Evolutionary conservation across 2,113 vertebrate species (phyloP).

Genomic region (Tautogolabrus adspersus): DNA sequence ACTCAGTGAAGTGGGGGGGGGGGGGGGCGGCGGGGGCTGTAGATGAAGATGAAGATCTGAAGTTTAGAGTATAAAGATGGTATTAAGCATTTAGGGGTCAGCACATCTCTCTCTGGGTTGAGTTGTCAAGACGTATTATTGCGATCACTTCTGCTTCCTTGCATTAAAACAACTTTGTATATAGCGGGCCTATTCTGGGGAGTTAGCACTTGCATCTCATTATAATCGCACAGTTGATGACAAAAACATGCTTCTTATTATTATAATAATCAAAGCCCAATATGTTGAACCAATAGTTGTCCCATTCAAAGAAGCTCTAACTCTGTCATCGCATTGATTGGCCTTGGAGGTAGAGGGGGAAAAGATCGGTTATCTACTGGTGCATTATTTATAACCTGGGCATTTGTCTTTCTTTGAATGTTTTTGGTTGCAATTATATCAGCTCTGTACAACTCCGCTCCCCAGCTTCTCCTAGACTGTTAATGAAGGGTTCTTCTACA

Average conservation of each 20-base stretch:
- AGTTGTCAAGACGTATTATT: conserved; percentile 24
- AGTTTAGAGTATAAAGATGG: conserved; percentile 26
- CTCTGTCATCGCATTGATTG: conserved; percentile 22
- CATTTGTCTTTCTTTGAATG: conserved; percentile 67
- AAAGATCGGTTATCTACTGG: conserved; percentile 40
- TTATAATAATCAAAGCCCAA: conserved; percentile 40
- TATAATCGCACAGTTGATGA: conserved; percentile 38
- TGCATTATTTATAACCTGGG: conserved; percentile 79
- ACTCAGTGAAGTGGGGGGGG: conserved; percentile 9
- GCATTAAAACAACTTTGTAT: conserved; percentile 53
- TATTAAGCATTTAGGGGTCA: conserved; percentile 33
- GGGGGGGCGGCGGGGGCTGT: too few species aligned
- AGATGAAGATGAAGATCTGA: conserved; percentile 6
- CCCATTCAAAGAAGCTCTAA: conserved; percentile 62
- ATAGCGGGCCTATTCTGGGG: conserved; percentile 54
- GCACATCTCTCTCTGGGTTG: conserved; percentile 19
- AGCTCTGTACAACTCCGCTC: conserved; percentile 37
- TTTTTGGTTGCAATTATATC: conserved; percentile 48
- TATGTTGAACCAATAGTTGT: conserved; percentile 29
- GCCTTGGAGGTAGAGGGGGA: conserved; percentile 30
- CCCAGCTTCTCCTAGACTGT: conserved; percentile 19
- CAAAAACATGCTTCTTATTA: conserved; percentile 3
- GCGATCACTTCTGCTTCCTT: conserved; percentile 42
- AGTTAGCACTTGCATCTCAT: conserved; percentile 38
- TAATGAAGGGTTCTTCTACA: conserved; percentile 32